These are phyloP conservation scores for Athetis lepigone DNA, from an alignment of 2,888 invertebrate species.

Conservation along the genomic window DNA sequence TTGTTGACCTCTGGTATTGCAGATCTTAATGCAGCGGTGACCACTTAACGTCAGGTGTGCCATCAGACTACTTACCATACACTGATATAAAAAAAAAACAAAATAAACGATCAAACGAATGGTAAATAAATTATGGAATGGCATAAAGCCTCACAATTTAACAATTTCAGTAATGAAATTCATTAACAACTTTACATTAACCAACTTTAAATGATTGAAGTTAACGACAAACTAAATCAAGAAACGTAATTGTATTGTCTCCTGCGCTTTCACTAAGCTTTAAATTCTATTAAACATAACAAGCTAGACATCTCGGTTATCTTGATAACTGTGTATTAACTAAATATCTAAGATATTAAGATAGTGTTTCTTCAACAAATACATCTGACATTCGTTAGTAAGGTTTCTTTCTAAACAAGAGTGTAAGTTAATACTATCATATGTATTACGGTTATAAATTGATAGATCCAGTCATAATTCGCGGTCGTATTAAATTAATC, in stretches of 20 bases:
- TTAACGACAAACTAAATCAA: conserved; percentile 38
- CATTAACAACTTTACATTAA: conserved; percentile 21
- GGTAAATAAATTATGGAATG: neutral
- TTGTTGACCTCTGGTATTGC: no score
- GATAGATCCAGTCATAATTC: conserved; percentile 40
- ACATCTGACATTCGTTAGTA: conserved; percentile 27
- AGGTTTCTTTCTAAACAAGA: conserved; percentile 23
- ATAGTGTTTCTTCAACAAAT: conserved; percentile 30
- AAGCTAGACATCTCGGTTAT: conserved; percentile 35
- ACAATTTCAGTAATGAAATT: conserved; percentile 3
- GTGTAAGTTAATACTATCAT: conserved; percentile 36
- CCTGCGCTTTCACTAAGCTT: conserved; percentile 35
- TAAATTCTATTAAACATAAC: conserved; percentile 37
- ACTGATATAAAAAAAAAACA: no score
- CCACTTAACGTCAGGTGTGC: no score
- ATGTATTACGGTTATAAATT: conserved; percentile 39
- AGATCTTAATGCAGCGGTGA: no score
- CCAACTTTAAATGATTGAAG: conserved; percentile 34
- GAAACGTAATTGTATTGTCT: conserved; percentile 48
- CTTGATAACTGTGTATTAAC: conserved; percentile 36
- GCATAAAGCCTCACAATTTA: conserved; percentile 15
- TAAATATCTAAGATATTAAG: conserved; percentile 19
- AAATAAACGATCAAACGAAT: no score
- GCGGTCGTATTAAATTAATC: conserved; percentile 40
- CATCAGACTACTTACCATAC: no score